Conservation (phyloP, 2,113 vertebrate species). For the Mormoops blainvillei region DNA sequence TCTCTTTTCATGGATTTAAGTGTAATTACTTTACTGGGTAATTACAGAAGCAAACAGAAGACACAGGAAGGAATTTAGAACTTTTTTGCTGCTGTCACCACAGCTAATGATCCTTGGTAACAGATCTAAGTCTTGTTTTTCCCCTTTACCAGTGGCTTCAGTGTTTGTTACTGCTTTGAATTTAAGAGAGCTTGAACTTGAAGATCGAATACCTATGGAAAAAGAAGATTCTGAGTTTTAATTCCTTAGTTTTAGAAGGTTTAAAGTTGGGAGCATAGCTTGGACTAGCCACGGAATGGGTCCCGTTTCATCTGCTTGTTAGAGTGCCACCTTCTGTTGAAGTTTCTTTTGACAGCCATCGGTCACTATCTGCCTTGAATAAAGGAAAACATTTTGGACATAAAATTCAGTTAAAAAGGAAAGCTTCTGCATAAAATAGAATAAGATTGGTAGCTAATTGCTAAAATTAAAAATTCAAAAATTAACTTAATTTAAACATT, state of each 20-base stretch:
- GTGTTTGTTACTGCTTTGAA: background rate
- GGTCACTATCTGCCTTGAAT: background rate
- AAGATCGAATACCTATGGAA: background rate
- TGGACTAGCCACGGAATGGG: background rate
- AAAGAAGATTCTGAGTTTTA: background rate
- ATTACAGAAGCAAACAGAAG: background rate
- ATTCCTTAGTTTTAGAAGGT: background rate
- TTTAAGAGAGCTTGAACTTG: background rate
- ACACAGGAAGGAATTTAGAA: background rate
- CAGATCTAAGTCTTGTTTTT: background rate
- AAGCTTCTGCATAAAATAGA: background rate
- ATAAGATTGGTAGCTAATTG: background rate
- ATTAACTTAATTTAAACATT: background rate
- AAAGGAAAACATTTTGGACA: background rate
- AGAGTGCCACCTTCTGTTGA: conserved; percentile 1
- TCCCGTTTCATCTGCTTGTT: background rate
- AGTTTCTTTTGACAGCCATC: background rate
- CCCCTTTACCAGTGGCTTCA: background rate
- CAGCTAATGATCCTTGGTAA: background rate
- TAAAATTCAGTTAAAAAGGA: background rate
- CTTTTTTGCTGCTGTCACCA: background rate
- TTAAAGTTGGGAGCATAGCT: background rate
- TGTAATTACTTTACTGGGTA: background rate
- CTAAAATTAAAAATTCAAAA: background rate
- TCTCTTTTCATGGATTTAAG: background rate